Conservation (phyloP, 1,140 invertebrate genomes). For the Centruroides vittatus region DNA sequence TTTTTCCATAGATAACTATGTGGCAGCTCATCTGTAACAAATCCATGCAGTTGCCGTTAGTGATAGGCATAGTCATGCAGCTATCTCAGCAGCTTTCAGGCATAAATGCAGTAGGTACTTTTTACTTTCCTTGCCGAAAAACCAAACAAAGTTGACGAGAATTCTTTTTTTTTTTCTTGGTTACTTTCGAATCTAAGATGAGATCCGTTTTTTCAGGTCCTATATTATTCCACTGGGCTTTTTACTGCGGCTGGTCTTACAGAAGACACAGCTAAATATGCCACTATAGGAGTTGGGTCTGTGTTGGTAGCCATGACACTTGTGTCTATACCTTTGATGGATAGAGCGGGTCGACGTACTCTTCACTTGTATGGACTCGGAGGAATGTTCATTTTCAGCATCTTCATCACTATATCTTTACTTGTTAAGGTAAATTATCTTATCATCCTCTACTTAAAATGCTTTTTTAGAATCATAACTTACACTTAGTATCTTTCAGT, state of each 20-base stretch:
- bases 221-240: constrained; percentile 89
- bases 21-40: constrained; percentile 74
- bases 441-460: not conserved
- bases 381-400: constrained; percentile 94
- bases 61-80: constrained; percentile 94
- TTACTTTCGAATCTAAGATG: not conserved
- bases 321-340: constrained; percentile 91
- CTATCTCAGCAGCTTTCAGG: constrained; percentile 93
- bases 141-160: not conserved
- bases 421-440: constrained; percentile 60
- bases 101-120: constrained; percentile 69
- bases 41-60: constrained; percentile 68
- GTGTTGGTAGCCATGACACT: constrained; percentile 96
- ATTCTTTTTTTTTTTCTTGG: not conserved
- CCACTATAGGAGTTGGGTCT: constrained; percentile 89
- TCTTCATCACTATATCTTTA: constrained; percentile 92
- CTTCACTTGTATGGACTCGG: constrained; percentile 85
- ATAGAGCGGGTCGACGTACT: constrained; percentile 78
- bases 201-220: constrained; percentile 33
- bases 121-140: not conserved
- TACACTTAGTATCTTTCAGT: constrained; percentile 48
- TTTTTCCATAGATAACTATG: constrained; percentile 56
- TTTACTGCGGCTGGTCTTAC: constrained; percentile 78
- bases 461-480: not conserved
- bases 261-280: constrained; percentile 44